These are phyloP conservation scores for Macrotus californicus DNA, from an alignment of 2,113 vertebrate species.

Conservation along the genomic window DNA sequence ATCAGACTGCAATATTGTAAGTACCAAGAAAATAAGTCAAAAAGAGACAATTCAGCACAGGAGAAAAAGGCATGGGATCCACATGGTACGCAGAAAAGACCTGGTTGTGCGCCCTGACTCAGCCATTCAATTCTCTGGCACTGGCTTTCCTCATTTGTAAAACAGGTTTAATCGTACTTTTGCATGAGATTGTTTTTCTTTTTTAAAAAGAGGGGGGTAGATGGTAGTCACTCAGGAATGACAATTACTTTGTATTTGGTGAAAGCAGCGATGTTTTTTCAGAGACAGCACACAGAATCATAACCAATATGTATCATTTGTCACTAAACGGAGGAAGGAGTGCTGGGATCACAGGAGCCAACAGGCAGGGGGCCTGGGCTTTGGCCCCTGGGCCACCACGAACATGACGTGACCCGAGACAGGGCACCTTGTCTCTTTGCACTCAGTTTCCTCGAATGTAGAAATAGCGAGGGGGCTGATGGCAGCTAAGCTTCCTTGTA, in stretches of 20 bases:
- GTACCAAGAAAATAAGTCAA: background rate
- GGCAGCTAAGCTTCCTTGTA: background rate
- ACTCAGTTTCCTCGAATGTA: background rate
- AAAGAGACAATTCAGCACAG: background rate
- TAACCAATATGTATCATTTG: background rate
- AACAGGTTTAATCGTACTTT: background rate
- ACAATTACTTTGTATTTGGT: background rate
- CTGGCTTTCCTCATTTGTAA: background rate
- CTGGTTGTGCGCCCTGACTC: background rate
- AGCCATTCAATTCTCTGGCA: background rate
- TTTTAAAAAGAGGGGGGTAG: background rate
- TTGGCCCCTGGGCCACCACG: background rate
- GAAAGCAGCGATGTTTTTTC: background rate
- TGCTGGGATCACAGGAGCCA: background rate
- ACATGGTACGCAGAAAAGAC: background rate
- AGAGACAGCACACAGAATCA: background rate
- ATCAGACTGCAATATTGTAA: background rate
- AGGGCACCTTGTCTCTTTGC: background rate
- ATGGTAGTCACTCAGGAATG: background rate
- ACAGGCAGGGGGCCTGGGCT: background rate
- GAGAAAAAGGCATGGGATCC: background rate
- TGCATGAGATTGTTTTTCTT: background rate
- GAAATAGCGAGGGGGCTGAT: background rate
- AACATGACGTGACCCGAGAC: background rate
- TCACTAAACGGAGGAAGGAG: background rate